Evolutionary conservation across 2,888 invertebrate species (phyloP).

Genomic region (Linyphia triangularis): DNA sequence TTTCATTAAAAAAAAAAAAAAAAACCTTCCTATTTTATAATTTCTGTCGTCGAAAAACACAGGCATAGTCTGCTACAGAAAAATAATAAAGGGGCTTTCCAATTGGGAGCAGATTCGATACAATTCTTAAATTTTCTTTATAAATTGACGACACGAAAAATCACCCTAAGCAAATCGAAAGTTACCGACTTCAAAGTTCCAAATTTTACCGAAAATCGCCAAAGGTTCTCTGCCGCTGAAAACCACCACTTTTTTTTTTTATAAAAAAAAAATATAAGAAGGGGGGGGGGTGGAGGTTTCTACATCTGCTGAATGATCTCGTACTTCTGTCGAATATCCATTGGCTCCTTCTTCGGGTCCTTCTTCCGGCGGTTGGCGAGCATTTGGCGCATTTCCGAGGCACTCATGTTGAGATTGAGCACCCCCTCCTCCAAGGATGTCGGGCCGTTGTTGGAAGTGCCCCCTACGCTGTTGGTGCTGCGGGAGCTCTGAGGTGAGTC

Average conservation of each 20-base stretch:
- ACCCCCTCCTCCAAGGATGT: constrained; percentile 34
- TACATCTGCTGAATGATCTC: constrained; percentile 96
- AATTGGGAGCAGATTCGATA: too few relatives aligned
- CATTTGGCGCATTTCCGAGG: constrained; percentile 93
- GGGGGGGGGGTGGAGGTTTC: constrained; percentile 26
- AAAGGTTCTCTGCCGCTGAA: background rate
- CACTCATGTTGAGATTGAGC: constrained; percentile 88
- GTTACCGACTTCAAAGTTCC: background rate
- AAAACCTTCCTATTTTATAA: too few relatives aligned
- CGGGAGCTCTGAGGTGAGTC: constrained; percentile 76
- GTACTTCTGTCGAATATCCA: constrained; percentile 95
- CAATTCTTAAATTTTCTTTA: too few relatives aligned
- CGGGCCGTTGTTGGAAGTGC: constrained; percentile 26
- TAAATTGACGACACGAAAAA: too few relatives aligned
- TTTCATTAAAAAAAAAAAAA: too few relatives aligned
- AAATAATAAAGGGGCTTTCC: too few relatives aligned
- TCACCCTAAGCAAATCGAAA: too few relatives aligned
- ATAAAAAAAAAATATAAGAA: too few relatives aligned
- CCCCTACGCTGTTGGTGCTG: constrained; percentile 63
- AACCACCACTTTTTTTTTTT: too few relatives aligned
- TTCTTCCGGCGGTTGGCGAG: constrained; percentile 91
- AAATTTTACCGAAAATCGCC: background rate
- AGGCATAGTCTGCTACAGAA: too few relatives aligned
- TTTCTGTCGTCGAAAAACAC: too few relatives aligned
- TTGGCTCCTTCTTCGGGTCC: constrained; percentile 92